Conservation (phyloP, 30 jellyfish, hydroid and myxozoan genomes). For the Aurelia aurita complex sp. Pacific region DNA sequence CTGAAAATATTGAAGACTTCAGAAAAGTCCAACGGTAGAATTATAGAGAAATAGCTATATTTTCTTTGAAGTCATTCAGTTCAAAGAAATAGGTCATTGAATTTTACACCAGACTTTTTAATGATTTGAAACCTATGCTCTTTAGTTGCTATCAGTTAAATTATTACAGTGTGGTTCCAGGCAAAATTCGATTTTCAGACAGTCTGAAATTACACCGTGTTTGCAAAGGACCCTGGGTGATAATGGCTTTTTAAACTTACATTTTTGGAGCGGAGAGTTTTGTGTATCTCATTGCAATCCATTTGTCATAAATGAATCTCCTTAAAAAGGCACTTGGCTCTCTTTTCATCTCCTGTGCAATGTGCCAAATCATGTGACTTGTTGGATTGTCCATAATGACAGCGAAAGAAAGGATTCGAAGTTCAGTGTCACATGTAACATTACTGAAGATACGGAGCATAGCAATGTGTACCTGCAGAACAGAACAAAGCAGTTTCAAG, state of each 20-base stretch:
- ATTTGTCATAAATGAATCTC: constrained; percentile 58
- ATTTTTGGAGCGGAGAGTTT: constrained; percentile 16
- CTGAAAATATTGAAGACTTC: too few relatives aligned
- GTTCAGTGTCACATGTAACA: constrained; percentile 44
- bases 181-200: too few relatives aligned
- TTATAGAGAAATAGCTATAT: too few relatives aligned
- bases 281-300: constrained; percentile 43
- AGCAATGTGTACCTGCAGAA: constrained; percentile 33
- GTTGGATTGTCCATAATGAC: constrained; percentile 76
- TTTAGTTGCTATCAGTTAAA: too few relatives aligned
- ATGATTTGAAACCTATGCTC: too few relatives aligned
- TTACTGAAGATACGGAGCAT: constrained; percentile 63
- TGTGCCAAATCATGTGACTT: constrained; percentile 27
- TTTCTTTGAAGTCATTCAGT: too few relatives aligned
- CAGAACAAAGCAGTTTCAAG: neutral
- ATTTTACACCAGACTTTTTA: too few relatives aligned
- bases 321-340: constrained; percentile 49
- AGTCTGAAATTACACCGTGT: too few relatives aligned
- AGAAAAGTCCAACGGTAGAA: too few relatives aligned
- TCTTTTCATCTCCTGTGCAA: constrained; percentile 33
- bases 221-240: too few relatives aligned
- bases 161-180: too few relatives aligned
- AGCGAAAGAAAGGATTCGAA: constrained; percentile 59
- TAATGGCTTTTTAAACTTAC: neutral
- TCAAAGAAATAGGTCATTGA: too few relatives aligned